Percentiles rank a stretch among this genome's conserved stretches.
Evolutionary conservation across 2,113 vertebrate species (phyloP).

Genomic region (Notothenia coriiceps): DNA sequence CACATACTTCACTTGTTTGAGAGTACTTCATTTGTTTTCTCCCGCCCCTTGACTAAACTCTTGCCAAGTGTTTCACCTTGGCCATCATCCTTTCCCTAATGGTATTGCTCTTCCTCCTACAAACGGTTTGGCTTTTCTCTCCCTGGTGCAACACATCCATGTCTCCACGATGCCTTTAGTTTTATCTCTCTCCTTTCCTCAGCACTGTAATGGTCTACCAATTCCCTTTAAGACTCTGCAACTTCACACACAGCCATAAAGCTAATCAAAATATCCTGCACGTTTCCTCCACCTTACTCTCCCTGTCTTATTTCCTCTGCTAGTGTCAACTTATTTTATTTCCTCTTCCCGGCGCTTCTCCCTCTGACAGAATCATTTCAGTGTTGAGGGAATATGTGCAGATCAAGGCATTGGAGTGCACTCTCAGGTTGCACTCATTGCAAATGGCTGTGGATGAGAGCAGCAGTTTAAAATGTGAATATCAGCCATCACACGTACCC

Average conservation of each 20-base stretch:
- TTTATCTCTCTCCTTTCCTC: constrained; percentile 15
- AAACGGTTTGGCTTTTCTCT: constrained; percentile 8
- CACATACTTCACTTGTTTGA: not conserved
- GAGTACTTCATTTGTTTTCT: constrained; percentile 3
- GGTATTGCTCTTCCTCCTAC: constrained; percentile 6
- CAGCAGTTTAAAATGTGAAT: constrained; percentile 41
- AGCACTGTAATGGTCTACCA: constrained; percentile 27
- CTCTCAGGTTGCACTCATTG: constrained; percentile 20
- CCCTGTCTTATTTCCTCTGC: too few relatives aligned
- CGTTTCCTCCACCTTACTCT: not conserved
- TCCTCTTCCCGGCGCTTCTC: not conserved
- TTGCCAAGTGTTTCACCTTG: constrained; percentile 34
- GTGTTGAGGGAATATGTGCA: constrained; percentile 18
- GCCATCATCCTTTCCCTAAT: constrained; percentile 16
- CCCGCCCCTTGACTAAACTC: constrained; percentile 6
- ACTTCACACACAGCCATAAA: constrained; percentile 27
- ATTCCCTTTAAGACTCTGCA: constrained; percentile 53
- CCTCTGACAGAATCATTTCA: constrained; percentile 1
- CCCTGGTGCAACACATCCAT: constrained; percentile 9
- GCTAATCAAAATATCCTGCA: not conserved
- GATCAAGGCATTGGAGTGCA: constrained; percentile 4
- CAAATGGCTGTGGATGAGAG: constrained; percentile 28
- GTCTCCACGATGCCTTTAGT: not conserved
- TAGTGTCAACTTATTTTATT: constrained; percentile 3
- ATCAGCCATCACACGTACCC: constrained; percentile 13